Base-by-base conservation (phyloP, 2,888 invertebrate species). In the Phalangium opilio region DNA sequence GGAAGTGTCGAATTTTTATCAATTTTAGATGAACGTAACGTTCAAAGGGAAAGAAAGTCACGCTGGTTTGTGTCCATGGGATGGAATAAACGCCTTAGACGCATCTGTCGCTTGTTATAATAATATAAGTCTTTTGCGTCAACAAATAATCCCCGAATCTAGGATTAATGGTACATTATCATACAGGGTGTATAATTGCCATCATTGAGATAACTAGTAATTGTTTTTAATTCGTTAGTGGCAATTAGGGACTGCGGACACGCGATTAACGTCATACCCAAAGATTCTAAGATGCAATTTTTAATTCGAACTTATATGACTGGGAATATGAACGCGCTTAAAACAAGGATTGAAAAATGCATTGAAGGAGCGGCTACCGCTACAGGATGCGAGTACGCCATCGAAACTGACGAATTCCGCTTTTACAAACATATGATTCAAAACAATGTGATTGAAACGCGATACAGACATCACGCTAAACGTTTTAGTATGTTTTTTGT, bases 21-120 rank as follows among this genome's bases (percentile, higher is more conserved):
- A 8, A 43, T 27, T 27, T 27, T 27, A 27, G 36, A 10, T 43
- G 11, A 18, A 14, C 8, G 52, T 50, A 7, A 45, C 43, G 12
- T 60, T 52, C 44, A 41, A 45, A 7, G 60, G 60, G 8, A 59
- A 55, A 51, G 57, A 55, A 12, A 48, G 57, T 8, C 60, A 60
- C 43, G 56, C 60, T 2, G 49, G 59, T n/a, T 47, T 50, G 8
- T 51, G 40, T 27, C 58, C 60, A 3, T 65, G 64, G 64, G 56
- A 61, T 43, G 66, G 65, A 7, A 45, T 61, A 17, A 67, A 66
- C 50, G 65, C 66, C 0, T 58, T 66, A n/a, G 66, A 66, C 54
- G 66, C 65, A 21, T 65, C 64, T 11, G 64, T 66, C 2, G 47
- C 59, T 44, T 63, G 63, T 45, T 66, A 66, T 47, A 62, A 60